Evolutionary conservation across 2,888 invertebrate genomes (phyloP).

Genomic region (Digitonthophagus gazella): DNA sequence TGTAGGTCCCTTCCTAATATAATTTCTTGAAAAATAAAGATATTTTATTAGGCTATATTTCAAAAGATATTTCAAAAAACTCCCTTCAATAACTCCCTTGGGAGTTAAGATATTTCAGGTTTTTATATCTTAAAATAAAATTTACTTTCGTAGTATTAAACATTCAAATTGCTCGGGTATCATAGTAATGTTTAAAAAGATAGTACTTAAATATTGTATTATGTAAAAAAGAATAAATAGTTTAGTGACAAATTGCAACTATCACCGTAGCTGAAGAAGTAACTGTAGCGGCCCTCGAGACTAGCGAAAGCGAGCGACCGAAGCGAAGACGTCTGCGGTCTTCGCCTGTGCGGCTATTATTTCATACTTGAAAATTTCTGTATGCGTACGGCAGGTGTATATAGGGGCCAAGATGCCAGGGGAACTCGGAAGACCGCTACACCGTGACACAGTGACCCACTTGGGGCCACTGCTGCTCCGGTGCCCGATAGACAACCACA

Average conservation of each 20-base stretch:
- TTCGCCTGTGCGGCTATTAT: constrained; percentile 26
- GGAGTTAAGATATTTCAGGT: too few relatives aligned
- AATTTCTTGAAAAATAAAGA: too few relatives aligned
- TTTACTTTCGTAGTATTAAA: too few relatives aligned
- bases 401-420: constrained; percentile 41
- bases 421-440: constrained; percentile 48
- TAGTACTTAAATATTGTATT: too few relatives aligned
- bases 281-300: neutral
- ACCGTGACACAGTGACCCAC: constrained; percentile 51
- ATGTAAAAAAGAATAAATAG: neutral
- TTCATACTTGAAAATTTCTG: constrained; percentile 28
- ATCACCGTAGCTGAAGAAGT: constrained; percentile 9
- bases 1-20: too few relatives aligned
- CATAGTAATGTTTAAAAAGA: too few relatives aligned
- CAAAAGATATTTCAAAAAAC: too few relatives aligned
- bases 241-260: neutral
- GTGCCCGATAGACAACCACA: constrained; percentile 49
- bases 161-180: too few relatives aligned
- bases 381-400: constrained; percentile 33
- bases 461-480: constrained; percentile 43
- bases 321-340: constrained; percentile 19
- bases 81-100: too few relatives aligned
- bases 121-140: too few relatives aligned
- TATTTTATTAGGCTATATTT: too few relatives aligned
- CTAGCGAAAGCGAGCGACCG: neutral